Percentiles rank a stretch among this genome's conserved stretches.
phyloP scores from a whole-genome alignment of 2,888 invertebrate genomes.

The Adelphocoris suturalis region DNA sequence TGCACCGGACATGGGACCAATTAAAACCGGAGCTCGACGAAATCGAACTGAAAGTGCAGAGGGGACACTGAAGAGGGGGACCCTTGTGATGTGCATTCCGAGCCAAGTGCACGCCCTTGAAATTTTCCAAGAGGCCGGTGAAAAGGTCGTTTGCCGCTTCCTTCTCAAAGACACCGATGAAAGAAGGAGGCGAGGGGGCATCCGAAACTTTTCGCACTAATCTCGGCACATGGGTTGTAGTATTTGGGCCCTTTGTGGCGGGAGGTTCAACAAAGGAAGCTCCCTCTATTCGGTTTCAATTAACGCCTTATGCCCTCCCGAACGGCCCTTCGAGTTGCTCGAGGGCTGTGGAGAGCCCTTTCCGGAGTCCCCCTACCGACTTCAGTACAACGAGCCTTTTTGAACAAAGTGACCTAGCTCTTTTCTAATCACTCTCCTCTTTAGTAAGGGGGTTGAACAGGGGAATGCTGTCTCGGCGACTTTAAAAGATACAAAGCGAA shows the following conservation, averaged over 20 bases:
- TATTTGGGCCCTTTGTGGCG: slow-evolving; percentile 56
- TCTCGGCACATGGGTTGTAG: slow-evolving; percentile 19
- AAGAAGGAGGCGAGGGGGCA: not conserved
- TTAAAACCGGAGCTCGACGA: slow-evolving; percentile 44
- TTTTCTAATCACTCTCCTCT: slow-evolving; percentile 28
- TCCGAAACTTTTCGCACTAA: slow-evolving; percentile 33
- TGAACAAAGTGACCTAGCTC: slow-evolving; percentile 33
- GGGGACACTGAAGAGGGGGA: not conserved
- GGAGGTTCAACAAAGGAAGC: slow-evolving; percentile 16
- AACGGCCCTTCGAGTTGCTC: not conserved
- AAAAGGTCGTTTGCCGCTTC: slow-evolving; percentile 32
- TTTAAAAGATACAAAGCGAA: not conserved
- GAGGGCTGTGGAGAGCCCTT: not conserved
- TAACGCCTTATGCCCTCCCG: slow-evolving; percentile 59
- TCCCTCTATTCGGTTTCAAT: slow-evolving; percentile 63
- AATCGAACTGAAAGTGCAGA: slow-evolving; percentile 9
- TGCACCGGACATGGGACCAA: slow-evolving; percentile 50
- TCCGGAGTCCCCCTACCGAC: not conserved
- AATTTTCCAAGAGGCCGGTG: not conserved
- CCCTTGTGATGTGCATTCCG: slow-evolving; percentile 46
- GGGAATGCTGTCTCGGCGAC: not conserved
- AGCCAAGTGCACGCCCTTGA: slow-evolving; percentile 49
- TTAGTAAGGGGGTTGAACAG: not conserved
- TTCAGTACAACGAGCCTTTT: slow-evolving; percentile 21
- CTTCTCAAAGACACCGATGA: not conserved